Percentiles rank a stretch among this genome's conserved stretches.
phyloP scores from a whole-genome alignment of 2,888 invertebrate species.

The Bibio marci region DNA sequence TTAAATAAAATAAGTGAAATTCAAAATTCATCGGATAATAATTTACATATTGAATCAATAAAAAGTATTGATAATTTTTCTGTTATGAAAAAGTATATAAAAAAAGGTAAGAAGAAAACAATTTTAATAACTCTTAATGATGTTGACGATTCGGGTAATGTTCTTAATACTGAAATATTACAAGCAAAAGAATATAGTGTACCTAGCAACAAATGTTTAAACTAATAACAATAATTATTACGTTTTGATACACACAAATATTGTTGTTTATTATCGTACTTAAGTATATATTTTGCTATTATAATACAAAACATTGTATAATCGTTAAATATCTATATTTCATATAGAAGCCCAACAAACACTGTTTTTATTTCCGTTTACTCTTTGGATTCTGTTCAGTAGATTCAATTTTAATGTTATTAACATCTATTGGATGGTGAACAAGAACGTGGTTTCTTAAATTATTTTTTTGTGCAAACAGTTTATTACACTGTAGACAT shows the following conservation, averaged over 20 bases:
- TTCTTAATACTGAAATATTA: constrained; percentile 39
- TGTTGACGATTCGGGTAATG: constrained; percentile 45
- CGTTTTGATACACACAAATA: too few relatives aligned
- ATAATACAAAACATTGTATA: too few relatives aligned
- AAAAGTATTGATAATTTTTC: constrained; percentile 7
- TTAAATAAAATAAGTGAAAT: constrained; percentile 1
- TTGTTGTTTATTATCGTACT: too few relatives aligned
- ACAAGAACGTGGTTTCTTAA: neutral
- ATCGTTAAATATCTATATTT: too few relatives aligned
- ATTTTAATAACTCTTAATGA: constrained; percentile 49
- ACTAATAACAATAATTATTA: too few relatives aligned
- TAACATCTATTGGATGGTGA: neutral
- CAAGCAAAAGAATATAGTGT: constrained; percentile 31
- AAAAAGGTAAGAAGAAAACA: constrained; percentile 18
- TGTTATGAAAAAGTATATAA: constrained; percentile 13
- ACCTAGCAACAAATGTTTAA: too few relatives aligned
- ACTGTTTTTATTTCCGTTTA: too few relatives aligned
- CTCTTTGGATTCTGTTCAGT: too few relatives aligned
- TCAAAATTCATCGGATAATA: constrained; percentile 6
- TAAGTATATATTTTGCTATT: too few relatives aligned
- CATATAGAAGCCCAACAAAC: too few relatives aligned
- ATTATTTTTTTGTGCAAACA: constrained; percentile 11
- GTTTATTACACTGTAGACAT: constrained; percentile 11
- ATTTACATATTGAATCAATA: neutral
- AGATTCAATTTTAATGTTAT: too few relatives aligned